Percentiles rank a stretch among this genome's conserved stretches.
Conservation (phyloP, 2,888 invertebrate genomes). For the Drosophila prostipennis region DNA sequence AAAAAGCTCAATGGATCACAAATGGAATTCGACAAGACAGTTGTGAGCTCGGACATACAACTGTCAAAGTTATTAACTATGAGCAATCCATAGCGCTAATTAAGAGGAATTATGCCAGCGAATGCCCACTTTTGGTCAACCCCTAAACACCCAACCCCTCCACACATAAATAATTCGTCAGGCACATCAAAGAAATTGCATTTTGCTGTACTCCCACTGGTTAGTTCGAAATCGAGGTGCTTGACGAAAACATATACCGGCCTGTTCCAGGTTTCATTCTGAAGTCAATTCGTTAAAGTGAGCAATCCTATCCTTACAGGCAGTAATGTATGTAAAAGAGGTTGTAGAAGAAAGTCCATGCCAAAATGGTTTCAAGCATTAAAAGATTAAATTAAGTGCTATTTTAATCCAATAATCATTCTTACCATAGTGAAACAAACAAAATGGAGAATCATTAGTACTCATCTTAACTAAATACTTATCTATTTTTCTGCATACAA, state of each 20-base stretch:
- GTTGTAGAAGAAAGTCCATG: no score
- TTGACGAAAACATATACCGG: conserved; percentile 11
- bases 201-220: conserved; percentile 30
- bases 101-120: conserved; percentile 43
- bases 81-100: conserved; percentile 47
- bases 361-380: no score
- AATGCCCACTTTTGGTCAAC: conserved; percentile 24
- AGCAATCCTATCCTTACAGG: no score
- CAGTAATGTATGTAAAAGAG: no score
- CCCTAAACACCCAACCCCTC: background rate
- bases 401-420: no score
- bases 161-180: conserved; percentile 31
- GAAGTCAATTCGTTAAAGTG: no score
- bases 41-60: conserved; percentile 16
- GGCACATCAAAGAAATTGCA: conserved; percentile 42
- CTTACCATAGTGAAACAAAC: no score
- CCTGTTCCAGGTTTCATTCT: no score
- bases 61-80: conserved; percentile 49
- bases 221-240: conserved; percentile 3
- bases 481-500: no score
- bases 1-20: conserved; percentile 22
- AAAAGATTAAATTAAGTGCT: no score
- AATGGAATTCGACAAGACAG: conserved; percentile 18
- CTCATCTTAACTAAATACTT: no score
- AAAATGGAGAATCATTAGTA: no score